Conservation (phyloP, 2,113 vertebrate species). For the Nycticebus coucang region DNA sequence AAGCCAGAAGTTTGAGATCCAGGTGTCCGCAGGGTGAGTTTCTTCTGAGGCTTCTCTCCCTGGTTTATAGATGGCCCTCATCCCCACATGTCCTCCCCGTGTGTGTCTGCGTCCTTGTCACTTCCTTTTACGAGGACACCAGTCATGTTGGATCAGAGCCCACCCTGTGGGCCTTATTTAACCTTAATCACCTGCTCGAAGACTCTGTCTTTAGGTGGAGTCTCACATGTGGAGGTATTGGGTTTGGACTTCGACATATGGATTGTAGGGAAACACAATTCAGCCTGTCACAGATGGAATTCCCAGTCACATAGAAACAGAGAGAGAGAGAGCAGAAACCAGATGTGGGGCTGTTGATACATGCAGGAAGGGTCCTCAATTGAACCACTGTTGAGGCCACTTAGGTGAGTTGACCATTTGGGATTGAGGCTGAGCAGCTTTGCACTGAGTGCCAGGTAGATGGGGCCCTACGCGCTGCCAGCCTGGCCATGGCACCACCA, state of each 20-base stretch:
- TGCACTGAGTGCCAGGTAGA: background rate
- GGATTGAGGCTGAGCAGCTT: background rate
- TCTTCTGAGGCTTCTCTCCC: background rate
- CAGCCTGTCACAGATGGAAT: background rate
- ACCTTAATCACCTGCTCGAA: background rate
- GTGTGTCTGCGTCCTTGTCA: background rate
- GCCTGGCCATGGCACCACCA: background rate
- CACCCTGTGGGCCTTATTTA: background rate
- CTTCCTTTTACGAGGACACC: background rate
- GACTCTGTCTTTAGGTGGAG: background rate
- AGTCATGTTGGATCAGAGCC: background rate
- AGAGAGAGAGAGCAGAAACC: background rate
- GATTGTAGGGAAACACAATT: background rate
- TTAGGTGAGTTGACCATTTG: background rate
- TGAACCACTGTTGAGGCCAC: background rate
- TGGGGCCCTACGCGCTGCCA: background rate
- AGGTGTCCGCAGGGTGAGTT: background rate
- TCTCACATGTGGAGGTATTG: background rate
- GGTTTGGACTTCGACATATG: background rate
- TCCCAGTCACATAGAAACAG: background rate
- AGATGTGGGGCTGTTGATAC: background rate
- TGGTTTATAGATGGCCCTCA: rapidly evolving
- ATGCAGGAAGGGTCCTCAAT: background rate
- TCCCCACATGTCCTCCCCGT: background rate
- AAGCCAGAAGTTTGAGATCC: background rate